These are phyloP conservation scores for Phoebastria nigripes DNA, from an alignment of 2,797 vertebrate genomes.

Conservation along the genomic window DNA sequence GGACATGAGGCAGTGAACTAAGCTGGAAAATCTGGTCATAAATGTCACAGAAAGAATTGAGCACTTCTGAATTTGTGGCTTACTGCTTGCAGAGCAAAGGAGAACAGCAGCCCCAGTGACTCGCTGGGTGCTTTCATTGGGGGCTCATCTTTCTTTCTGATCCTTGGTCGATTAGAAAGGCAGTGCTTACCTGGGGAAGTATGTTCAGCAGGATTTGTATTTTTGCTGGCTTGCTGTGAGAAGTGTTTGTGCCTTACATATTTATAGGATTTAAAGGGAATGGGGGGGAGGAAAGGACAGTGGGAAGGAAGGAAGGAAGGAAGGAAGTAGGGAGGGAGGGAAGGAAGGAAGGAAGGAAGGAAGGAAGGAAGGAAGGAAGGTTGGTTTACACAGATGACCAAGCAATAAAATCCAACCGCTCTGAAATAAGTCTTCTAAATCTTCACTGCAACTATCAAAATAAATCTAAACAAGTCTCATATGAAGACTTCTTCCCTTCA, in stretches of 20 bases:
- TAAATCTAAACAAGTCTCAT: background rate
- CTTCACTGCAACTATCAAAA: background rate
- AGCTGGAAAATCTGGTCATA: background rate
- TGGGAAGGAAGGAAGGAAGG: background rate
- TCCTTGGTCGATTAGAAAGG: background rate
- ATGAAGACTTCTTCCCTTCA: background rate
- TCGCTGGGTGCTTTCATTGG: background rate
- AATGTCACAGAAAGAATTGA: background rate
- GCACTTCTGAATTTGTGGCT: background rate
- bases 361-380: background rate
- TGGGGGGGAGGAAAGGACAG: background rate
- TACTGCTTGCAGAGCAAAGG: background rate
- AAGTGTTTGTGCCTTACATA: background rate
- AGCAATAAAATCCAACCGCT: background rate
- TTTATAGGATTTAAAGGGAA: background rate
- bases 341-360: background rate
- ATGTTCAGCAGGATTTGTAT: background rate
- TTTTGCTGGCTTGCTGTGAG: background rate
- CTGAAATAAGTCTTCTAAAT: background rate
- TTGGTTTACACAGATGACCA: background rate
- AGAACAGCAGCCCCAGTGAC: background rate
- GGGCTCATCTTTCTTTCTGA: background rate
- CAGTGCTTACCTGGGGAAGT: background rate
- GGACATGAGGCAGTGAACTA: background rate
- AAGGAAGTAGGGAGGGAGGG: background rate